These are phyloP conservation scores for Neomonachus schauinslandi DNA, from an alignment of 2,113 vertebrate species.

Conservation along the genomic window DNA sequence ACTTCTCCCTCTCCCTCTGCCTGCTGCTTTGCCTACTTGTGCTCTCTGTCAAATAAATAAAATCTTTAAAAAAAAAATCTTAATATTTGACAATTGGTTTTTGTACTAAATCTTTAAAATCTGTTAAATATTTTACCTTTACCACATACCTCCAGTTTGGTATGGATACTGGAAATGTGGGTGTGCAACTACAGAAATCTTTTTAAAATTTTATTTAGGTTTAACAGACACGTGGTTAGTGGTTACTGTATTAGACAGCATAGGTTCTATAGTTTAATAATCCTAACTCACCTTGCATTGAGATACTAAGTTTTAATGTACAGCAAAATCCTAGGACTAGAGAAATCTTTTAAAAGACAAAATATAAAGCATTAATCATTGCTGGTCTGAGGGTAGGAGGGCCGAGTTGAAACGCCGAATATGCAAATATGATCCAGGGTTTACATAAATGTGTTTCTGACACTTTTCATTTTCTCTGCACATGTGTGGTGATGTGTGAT, in stretches of 20 bases:
- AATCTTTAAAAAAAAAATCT: background rate
- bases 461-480: slow-evolving; percentile 33
- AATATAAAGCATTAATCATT: slow-evolving; percentile 32
- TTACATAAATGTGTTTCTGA: slow-evolving; percentile 50
- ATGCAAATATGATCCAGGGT: slow-evolving; percentile 52
- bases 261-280: slow-evolving; percentile 21
- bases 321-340: slow-evolving; percentile 2
- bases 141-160: background rate
- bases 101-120: slow-evolving; percentile 17
- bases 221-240: background rate
- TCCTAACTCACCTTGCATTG: background rate
- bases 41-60: no score
- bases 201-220: slow-evolving; percentile 26
- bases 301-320: slow-evolving; percentile 51
- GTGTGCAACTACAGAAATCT: slow-evolving; percentile 11
- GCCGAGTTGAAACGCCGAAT: background rate
- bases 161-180: background rate
- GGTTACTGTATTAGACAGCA: background rate
- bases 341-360: slow-evolving; percentile 30
- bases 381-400: background rate
- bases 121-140: background rate
- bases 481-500: slow-evolving; percentile 41
- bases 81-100: background rate
- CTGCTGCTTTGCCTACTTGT: no score
- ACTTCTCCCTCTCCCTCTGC: no score